These are phyloP conservation scores for Calephelis virginiensis DNA, from an alignment of 1,140 invertebrate genomes.

Conservation along the genomic window DNA sequence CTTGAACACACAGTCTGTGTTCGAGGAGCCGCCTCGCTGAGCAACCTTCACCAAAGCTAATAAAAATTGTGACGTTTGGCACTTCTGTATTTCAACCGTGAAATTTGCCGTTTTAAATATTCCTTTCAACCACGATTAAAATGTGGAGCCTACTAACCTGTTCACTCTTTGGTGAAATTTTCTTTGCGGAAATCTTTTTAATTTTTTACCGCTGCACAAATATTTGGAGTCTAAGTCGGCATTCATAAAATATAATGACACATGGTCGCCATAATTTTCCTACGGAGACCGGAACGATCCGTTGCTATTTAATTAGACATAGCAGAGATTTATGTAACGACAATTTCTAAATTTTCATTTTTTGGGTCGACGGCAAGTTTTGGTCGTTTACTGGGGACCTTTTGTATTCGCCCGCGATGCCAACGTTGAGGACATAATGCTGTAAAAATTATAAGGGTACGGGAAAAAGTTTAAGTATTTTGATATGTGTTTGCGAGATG, in stretches of 20 bases:
- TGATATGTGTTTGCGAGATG: slow-evolving; percentile 1
- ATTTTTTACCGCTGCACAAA: slow-evolving; percentile 7
- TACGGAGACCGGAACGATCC: slow-evolving; percentile 46
- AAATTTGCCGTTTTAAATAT: slow-evolving; percentile 29
- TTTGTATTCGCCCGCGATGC: slow-evolving; percentile 9
- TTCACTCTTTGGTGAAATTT: slow-evolving; percentile 17
- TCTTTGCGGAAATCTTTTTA: slow-evolving; percentile 2
- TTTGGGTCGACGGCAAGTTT: slow-evolving; percentile 30
- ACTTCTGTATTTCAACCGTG: slow-evolving; percentile 8
- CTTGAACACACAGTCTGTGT: slow-evolving; percentile 56
- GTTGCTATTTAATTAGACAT: slow-evolving; percentile 61
- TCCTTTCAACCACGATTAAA: slow-evolving; percentile 20
- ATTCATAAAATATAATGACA: slow-evolving; percentile 56
- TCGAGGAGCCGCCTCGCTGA: slow-evolving; percentile 53
- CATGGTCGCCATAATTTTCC: slow-evolving; percentile 58
- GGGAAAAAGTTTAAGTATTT: slow-evolving; percentile 10
- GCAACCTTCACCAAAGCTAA: slow-evolving; percentile 47
- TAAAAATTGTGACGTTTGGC: slow-evolving; percentile 43
- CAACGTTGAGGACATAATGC: background rate
- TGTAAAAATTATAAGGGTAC: slow-evolving; percentile 6
- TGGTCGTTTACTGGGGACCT: slow-evolving; percentile 4
- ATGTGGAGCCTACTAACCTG: slow-evolving; percentile 8
- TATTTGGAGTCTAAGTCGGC: slow-evolving; percentile 22
- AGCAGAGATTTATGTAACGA: slow-evolving; percentile 56
- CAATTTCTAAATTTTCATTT: slow-evolving; percentile 61